phyloP scores from a whole-genome alignment of 2,797 vertebrate genomes.

The Sebastes nivosus region DNA sequence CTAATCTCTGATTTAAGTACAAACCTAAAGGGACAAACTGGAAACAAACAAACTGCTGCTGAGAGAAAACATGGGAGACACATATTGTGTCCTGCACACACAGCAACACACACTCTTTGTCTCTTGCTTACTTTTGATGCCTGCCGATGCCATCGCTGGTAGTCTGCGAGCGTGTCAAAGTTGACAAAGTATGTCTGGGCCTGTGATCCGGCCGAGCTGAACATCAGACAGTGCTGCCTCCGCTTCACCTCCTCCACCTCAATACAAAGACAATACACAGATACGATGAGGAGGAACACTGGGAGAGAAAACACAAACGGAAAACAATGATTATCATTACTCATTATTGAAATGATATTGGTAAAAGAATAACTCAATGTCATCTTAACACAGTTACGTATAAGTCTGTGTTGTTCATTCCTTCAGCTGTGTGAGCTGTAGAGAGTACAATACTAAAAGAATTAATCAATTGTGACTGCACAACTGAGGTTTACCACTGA shows the following conservation, averaged over 20 bases:
- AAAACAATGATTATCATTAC: background rate
- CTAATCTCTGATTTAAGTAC: constrained; percentile 19
- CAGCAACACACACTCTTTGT: background rate
- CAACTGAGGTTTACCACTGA: background rate
- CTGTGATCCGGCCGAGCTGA: constrained; percentile 93
- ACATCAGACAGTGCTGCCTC: constrained; percentile 90
- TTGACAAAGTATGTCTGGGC: constrained; percentile 94
- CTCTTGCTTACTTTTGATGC: constrained; percentile 89
- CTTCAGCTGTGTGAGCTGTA: background rate
- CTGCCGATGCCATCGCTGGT: constrained; percentile 93
- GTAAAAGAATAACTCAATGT: background rate
- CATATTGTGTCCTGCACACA: background rate
- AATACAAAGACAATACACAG: constrained; percentile 32
- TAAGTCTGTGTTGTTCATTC: background rate
- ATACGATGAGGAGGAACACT: constrained; percentile 1
- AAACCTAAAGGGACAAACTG: background rate
- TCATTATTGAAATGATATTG: background rate
- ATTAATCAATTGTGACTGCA: background rate
- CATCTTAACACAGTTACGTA: background rate
- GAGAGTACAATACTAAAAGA: background rate
- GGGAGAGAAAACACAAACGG: background rate
- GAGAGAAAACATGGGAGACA: constrained; percentile 11
- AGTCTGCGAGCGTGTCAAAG: constrained; percentile 91
- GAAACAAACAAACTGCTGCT: constrained; percentile 18
- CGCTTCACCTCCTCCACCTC: constrained; percentile 94